These are phyloP conservation scores for Cololabis saira DNA, from an alignment of 2,113 vertebrate species.

Conservation along the genomic window DNA sequence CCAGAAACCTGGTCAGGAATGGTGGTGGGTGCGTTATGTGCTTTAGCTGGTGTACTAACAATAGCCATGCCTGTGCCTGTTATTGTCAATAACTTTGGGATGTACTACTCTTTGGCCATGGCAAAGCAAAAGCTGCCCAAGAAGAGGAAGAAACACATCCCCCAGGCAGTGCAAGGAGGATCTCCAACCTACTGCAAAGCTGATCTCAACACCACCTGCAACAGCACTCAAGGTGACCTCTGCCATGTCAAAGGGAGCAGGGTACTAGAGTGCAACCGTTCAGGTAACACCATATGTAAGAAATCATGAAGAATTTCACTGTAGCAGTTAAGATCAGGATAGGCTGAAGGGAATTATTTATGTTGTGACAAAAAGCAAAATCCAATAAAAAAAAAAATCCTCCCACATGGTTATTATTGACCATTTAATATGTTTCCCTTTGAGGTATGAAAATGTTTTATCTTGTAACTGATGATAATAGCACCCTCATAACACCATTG, in stretches of 20 bases:
- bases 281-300: conserved; percentile 83
- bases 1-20: conserved; percentile 98
- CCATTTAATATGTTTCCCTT: too few relatives aligned
- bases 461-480: too few relatives aligned
- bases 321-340: background rate
- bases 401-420: too few relatives aligned
- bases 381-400: too few relatives aligned
- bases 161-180: conserved; percentile 88
- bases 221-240: conserved; percentile 91
- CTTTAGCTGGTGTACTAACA: conserved; percentile 93
- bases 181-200: conserved; percentile 94
- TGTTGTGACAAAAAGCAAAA: too few relatives aligned
- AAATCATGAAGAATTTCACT: background rate
- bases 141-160: conserved; percentile 97
- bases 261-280: conserved; percentile 89
- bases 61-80: conserved; percentile 99
- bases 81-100: conserved; percentile 99
- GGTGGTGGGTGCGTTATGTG: conserved; percentile 95
- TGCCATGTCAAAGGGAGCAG: conserved; percentile 89
- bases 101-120: conserved; percentile 99
- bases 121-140: conserved; percentile 98
- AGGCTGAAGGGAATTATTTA: too few relatives aligned
- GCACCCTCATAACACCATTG: too few relatives aligned
- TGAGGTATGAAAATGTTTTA: too few relatives aligned
- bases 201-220: conserved; percentile 91